Evolutionary conservation across 2,888 invertebrate species (phyloP).

Genomic region (Microplitis manilae): DNA sequence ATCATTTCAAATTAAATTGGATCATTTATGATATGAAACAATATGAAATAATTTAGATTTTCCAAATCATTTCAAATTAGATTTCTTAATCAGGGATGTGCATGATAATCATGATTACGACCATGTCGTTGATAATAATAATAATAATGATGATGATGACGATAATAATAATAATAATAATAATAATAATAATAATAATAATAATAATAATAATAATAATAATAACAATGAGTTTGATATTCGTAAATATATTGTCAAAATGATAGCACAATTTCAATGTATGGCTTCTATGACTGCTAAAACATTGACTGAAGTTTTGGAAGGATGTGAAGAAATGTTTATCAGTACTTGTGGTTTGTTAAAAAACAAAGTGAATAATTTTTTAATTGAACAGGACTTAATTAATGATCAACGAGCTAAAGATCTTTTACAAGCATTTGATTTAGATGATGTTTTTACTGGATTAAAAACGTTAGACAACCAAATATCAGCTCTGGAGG

Average conservation of each 20-base stretch:
- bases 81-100: too few relatives aligned
- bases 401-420: background rate
- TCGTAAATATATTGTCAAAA: background rate
- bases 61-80: too few relatives aligned
- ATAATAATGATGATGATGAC: background rate
- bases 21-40: too few relatives aligned
- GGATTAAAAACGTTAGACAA: conserved; percentile 32
- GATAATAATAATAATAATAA: background rate
- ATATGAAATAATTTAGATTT: too few relatives aligned
- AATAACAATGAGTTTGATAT: background rate
- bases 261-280: background rate
- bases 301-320: background rate
- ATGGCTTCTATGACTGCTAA: background rate
- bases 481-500: conserved; percentile 41
- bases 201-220: background rate
- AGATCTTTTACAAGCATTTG: conserved; percentile 15
- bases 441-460: conserved; percentile 38
- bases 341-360: background rate
- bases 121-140: background rate
- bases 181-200: background rate
- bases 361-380: background rate
- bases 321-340: background rate
- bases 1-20: too few relatives aligned
- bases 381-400: conserved; percentile 15
- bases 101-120: background rate